A percentile compares a stretch with the other conserved stretches of the same genome.
Conservation (phyloP, 2,888 invertebrate species). For the Tinea semifulvella region DNA sequence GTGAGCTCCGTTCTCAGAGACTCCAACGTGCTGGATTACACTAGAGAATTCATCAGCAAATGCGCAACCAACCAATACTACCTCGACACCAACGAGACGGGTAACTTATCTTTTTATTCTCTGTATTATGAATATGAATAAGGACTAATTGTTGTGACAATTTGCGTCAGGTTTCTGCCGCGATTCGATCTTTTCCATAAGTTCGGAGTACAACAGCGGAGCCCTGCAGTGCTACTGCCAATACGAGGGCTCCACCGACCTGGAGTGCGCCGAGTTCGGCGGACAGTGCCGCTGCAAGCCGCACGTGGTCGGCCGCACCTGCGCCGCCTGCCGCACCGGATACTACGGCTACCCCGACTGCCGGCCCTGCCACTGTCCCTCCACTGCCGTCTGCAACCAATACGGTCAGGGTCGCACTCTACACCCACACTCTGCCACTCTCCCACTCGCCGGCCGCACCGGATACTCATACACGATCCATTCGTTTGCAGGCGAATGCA, state of each 20-base stretch:
- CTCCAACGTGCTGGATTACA: slow-evolving; percentile 82
- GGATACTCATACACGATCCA: too few species aligned
- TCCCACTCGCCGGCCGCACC: too few species aligned
- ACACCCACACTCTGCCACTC: too few species aligned
- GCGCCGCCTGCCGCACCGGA: slow-evolving; percentile 87
- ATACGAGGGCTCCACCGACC: slow-evolving; percentile 81
- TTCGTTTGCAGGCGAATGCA: slow-evolving; percentile 80
- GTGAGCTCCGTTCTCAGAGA: slow-evolving; percentile 75
- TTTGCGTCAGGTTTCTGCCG: slow-evolving; percentile 78
- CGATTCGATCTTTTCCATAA: slow-evolving; percentile 91
- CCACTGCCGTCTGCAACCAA: slow-evolving; percentile 82
- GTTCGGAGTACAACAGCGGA: slow-evolving; percentile 94
- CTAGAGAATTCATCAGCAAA: slow-evolving; percentile 86
- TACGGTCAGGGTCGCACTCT: too few species aligned
- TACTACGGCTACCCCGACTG: slow-evolving; percentile 97
- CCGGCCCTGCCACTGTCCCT: slow-evolving; percentile 86
- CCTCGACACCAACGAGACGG: slow-evolving; percentile 72
- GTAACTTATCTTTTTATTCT: slow-evolving; percentile 23
- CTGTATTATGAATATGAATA: background rate
- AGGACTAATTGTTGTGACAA: background rate
- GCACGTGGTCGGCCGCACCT: slow-evolving; percentile 92
- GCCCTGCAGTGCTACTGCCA: slow-evolving; percentile 91
- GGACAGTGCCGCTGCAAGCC: slow-evolving; percentile 95
- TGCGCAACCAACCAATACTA: slow-evolving; percentile 91
- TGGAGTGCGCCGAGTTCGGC: slow-evolving; percentile 92